phyloP scores from a whole-genome alignment of 2,797 vertebrate species.

The Podargus strigoides region DNA sequence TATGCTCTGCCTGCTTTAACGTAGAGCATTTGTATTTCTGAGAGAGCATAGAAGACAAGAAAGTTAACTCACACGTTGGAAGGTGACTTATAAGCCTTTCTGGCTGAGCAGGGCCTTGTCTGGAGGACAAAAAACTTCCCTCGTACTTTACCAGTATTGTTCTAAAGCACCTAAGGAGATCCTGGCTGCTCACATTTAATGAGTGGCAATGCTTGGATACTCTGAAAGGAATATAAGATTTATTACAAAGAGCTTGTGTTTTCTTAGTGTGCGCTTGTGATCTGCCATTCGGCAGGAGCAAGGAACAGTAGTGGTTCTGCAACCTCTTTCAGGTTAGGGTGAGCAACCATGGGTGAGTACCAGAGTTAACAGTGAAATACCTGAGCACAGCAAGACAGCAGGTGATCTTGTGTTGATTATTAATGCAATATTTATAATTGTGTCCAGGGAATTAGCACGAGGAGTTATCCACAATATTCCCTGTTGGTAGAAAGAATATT shows the following conservation, averaged over 20 bases:
- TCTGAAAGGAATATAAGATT: background rate
- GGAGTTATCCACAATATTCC: background rate
- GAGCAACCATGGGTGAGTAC: accelerated
- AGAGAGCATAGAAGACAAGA: background rate
- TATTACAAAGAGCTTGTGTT: background rate
- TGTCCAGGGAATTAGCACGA: background rate
- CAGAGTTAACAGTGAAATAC: background rate
- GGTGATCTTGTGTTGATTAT: background rate
- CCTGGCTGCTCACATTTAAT: background rate
- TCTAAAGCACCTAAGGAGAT: background rate
- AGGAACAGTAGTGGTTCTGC: background rate
- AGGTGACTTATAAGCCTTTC: background rate
- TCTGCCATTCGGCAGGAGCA: background rate
- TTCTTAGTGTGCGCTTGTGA: background rate
- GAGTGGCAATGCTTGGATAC: background rate
- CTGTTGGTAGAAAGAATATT: background rate
- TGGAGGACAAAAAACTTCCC: background rate
- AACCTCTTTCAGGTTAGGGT: background rate
- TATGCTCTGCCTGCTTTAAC: background rate
- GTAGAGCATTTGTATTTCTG: background rate
- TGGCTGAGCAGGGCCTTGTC: background rate
- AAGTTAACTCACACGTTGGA: background rate
- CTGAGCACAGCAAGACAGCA: background rate
- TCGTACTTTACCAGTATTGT: background rate
- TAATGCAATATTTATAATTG: background rate